Evolutionary conservation across 2,113 vertebrate species (phyloP), one percentile per base, ranked within the genome.

Genomic region (Colossoma macropomum): DNA sequence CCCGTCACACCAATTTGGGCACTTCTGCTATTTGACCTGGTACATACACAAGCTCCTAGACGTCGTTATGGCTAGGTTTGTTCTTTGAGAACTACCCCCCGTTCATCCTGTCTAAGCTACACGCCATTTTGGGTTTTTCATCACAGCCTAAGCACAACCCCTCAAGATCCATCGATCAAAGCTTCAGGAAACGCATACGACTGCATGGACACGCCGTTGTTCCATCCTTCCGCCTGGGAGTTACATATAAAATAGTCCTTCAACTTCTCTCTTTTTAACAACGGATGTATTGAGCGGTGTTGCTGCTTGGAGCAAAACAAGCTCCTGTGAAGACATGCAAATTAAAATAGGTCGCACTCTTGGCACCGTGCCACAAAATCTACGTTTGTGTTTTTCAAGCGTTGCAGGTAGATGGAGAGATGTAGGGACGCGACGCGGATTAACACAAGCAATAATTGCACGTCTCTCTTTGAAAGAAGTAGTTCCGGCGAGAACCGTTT

Each of bases 111-210:
- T 91, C 90, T 92, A 89, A 88, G 93, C 87, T 91, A 91, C 90
- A 90, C 93, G 93, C 94, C 94, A 95, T 95, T 93, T 94, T 95
- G 93, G 89, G 59, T 62, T 77, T 88, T 90, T 94, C 89, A 89
- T 92, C 93, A 93, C 91, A 89, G 89, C 91, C 91, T 88, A 91
- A 93, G 89, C 91, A 93, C 88, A 84, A 83, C 86, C 86, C 76
- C 86, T 77, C 63, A 69, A 86, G 71, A 81, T 68, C 84, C 78
- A 81, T 77, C 66, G 75, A 83, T 86, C 73, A 80, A 68, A 70
- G 77, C 68, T 45, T 65, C 59, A 63, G 81, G 59, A 83, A 83
- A 83, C 66, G 45, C 66, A n/a, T 34, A 75, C 65, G 74, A 81
- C 80, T 81, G 77, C 45, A 75, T 76, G 45, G 48, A 23, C 54